A percentile compares a stretch with the other conserved stretches of the same genome.
phyloP scores from a whole-genome alignment of 2,113 vertebrate genomes.

The Burhinus oedicnemus region DNA sequence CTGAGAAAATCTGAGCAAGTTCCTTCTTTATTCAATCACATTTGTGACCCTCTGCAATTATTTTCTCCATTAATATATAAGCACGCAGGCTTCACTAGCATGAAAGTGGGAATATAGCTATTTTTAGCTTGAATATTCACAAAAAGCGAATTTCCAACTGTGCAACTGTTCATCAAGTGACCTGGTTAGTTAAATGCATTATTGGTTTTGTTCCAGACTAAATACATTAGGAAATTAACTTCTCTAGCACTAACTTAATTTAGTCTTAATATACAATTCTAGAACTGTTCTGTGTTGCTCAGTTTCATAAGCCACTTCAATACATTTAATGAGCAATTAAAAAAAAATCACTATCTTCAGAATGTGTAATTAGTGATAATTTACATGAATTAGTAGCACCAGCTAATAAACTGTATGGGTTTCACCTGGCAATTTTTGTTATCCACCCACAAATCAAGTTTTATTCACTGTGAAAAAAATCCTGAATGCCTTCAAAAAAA shows the following conservation, averaged over 20 bases:
- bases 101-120: background rate
- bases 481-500: background rate
- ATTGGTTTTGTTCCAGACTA: background rate
- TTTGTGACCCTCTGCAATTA: background rate
- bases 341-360: background rate
- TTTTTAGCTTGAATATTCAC: background rate
- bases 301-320: background rate
- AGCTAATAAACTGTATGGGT: background rate
- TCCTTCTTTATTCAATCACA: background rate
- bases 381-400: background rate
- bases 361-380: background rate
- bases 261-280: background rate
- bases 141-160: conserved; percentile 13
- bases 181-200: background rate
- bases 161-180: background rate
- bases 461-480: background rate
- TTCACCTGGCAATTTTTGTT: background rate
- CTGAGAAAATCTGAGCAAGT: background rate
- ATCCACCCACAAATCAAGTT: background rate
- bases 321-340: background rate
- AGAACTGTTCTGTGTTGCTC: background rate
- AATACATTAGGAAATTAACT: conserved; percentile 1
- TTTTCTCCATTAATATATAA: background rate
- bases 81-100: background rate
- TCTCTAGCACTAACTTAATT: conserved; percentile 8